Evolutionary conservation across 2,797 vertebrate species (phyloP), one percentile per base, ranked within the genome.

Genomic region (Microctenopoma stevenorrisi): DNA sequence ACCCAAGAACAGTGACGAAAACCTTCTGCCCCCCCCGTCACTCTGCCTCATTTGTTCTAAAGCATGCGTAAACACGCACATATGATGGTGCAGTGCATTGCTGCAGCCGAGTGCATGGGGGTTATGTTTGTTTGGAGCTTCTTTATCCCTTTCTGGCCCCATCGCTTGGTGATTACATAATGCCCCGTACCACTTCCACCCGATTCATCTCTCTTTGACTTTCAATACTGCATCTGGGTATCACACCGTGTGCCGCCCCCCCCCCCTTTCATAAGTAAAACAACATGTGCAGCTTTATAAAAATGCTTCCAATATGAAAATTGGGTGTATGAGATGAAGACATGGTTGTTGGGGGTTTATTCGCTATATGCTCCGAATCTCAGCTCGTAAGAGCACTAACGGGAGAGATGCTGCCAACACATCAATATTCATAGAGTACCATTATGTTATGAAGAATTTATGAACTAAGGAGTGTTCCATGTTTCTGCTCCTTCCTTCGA

Each of bases 371-470:
- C 77, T 70, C 57, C 13, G 42, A 35, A 77, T 63, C 62, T 47
- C 35, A 80, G 85, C 79, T 85, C 74, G 84, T 69, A 68, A 69
- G 58, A 87, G 81, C 88, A 82, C 83, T 81, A 73, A 76, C 48
- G 22, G 82, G 76, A 86, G 79, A 54, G 86, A 88, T 85, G 86
- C 82, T 80, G 86, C 69, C 82, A 51, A 67, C 4, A 14, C 87
- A 93, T 92, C 83, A 93, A 93, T 92, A 93, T 93, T 93, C 71
- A 93, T 87, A 68, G 54, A 4, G 72, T 76, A 52, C 88, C 86
- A 91, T 92, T 92, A 91, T 81, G 88, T 84, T 83, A 88, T 93
- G 64, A 92, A 93, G 82, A 84, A 90, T 93, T 90, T 49, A 93
- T 92, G 84, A 92, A 82, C 37, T 44, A 14, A 22, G 76, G 85